Evolutionary conservation across 2,888 invertebrate genomes (phyloP), one percentile per base, ranked within the genome.

Genomic region (Drosophila mettleri): DNA sequence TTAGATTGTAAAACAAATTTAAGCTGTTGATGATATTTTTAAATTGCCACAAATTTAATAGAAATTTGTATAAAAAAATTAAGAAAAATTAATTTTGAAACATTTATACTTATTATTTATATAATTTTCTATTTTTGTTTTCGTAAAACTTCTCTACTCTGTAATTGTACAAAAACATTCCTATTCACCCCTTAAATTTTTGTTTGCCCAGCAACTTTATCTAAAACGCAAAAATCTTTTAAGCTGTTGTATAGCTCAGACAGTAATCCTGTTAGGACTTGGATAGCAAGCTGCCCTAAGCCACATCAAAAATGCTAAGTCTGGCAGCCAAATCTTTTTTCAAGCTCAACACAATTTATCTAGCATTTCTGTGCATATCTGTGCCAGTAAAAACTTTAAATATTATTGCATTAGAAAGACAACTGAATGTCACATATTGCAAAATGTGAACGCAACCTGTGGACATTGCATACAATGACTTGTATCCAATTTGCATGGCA

Each of bases 401-500:
- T 48, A 16, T 8, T 24, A 12, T 20, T 18, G 39, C 24, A 38
- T 14, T 24, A 31, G 14, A 36, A 29, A 16, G 31, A 2, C 31
- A 31, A 12, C 2, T 22, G 24, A 34, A 45, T 20, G 18, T 55
- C 66, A 51, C 45, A 52, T n/a, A 8, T n/a, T 34, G 14, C 18
- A 2, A 22, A 38, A n/a, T 8, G 46, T 46, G 46, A 0, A 31
- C 16, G 12, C 5, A 36, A 29, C 22, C 16, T 14, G 9, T 6
- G 39, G 6, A 29, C 39, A 48, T 20, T 33, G 16, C 22, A 41
- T 22, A 49, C 10, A 14, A 10, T 14, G n/a, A 27, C 20, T 1
- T 43, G 33, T 7, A 2, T 36, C 33, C 54, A 36, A 66, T 66
- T 59, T 54, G 59, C 48, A 59, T 51, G 52, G 22, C 52, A 14